These are phyloP conservation scores for Ceramica pisi DNA, from an alignment of 2,888 invertebrate species.

Conservation along the genomic window DNA sequence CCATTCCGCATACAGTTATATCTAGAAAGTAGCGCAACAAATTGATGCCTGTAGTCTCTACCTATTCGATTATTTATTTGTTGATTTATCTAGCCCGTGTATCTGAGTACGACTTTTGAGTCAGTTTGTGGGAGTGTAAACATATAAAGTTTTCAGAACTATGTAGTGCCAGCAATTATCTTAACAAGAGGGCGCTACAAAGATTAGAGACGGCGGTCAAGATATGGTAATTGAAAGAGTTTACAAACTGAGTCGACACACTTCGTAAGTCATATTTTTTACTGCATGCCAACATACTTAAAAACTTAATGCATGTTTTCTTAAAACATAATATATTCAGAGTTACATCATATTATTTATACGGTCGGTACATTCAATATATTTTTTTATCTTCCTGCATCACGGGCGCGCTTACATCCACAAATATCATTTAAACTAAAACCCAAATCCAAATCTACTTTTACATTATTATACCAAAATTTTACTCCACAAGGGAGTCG, in stretches of 20 bases:
- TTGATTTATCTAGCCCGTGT: not conserved
- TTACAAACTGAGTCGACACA: not conserved
- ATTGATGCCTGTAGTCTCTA: constrained; percentile 6
- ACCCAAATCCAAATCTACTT: not conserved
- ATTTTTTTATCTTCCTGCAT: not conserved
- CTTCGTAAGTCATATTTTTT: constrained; percentile 12
- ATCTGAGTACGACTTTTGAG: not conserved
- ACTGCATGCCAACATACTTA: not conserved
- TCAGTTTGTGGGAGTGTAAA: not conserved
- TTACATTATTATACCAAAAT: not conserved
- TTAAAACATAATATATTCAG: not conserved
- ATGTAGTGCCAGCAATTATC: not conserved
- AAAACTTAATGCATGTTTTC: not conserved
- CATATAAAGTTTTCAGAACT: too few species aligned
- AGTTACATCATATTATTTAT: not conserved
- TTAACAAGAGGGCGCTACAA: not conserved
- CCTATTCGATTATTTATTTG: not conserved
- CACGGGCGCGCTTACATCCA: not conserved
- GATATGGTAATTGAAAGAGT: not conserved
- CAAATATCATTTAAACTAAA: not conserved
- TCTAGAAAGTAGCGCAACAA: not conserved
- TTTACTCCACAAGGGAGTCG: not conserved
- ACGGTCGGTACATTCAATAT: not conserved
- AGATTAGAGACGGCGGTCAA: not conserved
- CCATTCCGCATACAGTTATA: constrained; percentile 27